phyloP scores from a whole-genome alignment of 2,888 invertebrate species.

The Julus scandinavius region DNA sequence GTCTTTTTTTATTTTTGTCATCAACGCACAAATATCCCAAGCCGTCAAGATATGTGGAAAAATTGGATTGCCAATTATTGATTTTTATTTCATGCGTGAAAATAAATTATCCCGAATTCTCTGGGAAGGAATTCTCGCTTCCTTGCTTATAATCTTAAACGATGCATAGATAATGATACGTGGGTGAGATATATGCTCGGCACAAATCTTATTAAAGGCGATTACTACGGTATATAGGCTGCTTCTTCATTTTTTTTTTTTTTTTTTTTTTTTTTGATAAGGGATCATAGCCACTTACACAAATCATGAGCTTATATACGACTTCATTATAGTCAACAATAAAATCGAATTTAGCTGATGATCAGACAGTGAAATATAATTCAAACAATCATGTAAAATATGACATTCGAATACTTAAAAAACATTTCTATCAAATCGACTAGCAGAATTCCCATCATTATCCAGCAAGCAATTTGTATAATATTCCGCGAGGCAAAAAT shows the following conservation, averaged over 20 bases:
- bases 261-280: neutral
- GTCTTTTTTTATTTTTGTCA: neutral
- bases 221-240: neutral
- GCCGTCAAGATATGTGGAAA: constrained; percentile 17
- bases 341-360: constrained; percentile 1
- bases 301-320: neutral
- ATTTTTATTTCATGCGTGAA: constrained; percentile 30
- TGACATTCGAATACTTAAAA: neutral
- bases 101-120: constrained; percentile 34
- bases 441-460: neutral
- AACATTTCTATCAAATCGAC: neutral
- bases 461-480: neutral
- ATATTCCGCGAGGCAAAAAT: neutral
- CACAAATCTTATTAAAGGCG: constrained; percentile 39
- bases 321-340: constrained; percentile 13
- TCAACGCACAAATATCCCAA: constrained; percentile 23
- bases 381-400: neutral
- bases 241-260: neutral
- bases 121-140: constrained; percentile 35
- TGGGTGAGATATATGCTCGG: constrained; percentile 14
- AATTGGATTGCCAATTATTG: constrained; percentile 42
- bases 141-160: constrained; percentile 37
- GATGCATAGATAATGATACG: constrained; percentile 30
- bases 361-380: neutral
- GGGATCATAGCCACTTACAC: constrained; percentile 11